Percentiles rank a stretch among this genome's conserved stretches.
phyloP scores from a whole-genome alignment of 2,113 vertebrate genomes.

The Tragelaphus strepsiceros region DNA sequence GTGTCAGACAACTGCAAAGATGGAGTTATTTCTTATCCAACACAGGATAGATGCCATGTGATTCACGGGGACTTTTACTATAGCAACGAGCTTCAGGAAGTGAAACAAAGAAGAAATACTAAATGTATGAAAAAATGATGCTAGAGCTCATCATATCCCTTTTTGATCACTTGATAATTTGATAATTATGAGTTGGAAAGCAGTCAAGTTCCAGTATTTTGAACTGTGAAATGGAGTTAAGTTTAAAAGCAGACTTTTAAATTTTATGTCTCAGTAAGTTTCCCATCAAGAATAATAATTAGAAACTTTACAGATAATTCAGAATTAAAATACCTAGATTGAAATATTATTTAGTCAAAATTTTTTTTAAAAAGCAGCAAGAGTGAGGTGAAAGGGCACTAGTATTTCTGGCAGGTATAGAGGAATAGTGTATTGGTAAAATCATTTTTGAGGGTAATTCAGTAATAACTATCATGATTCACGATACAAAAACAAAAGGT shows the following conservation, averaged over 20 bases:
- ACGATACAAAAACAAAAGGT: background rate
- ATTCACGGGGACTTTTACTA: background rate
- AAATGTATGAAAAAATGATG: background rate
- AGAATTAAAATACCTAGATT: background rate
- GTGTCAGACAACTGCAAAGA: constrained; percentile 32
- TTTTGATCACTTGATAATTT: background rate
- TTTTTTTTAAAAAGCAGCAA: no score
- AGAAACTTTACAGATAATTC: background rate
- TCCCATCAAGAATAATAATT: background rate
- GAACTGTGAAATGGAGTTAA: background rate
- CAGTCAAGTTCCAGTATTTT: background rate
- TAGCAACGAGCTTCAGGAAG: background rate
- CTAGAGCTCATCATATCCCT: background rate
- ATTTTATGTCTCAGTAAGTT: background rate
- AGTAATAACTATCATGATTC: background rate
- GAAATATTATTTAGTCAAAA: background rate
- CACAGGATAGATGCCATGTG: background rate
- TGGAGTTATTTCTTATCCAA: background rate
- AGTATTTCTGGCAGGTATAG: background rate
- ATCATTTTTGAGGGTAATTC: background rate
- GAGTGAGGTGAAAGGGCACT: background rate
- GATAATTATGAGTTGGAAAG: background rate
- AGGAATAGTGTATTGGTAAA: background rate
- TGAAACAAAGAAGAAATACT: background rate
- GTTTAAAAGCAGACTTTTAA: background rate